Base-by-base conservation (phyloP, 2,888 invertebrate species). In the Xylophagus ater region DNA sequence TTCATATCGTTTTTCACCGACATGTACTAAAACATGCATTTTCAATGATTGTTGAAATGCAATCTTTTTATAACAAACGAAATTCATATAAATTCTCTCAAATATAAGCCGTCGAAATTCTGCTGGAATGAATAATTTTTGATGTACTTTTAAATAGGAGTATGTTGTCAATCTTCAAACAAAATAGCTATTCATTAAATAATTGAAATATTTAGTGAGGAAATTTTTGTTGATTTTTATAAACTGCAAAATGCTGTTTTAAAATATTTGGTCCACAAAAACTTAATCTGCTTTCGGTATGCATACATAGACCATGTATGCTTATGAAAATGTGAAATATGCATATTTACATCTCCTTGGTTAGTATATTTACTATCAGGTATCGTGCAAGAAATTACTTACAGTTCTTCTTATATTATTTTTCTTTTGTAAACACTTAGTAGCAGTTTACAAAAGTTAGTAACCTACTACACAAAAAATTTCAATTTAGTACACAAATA, bases 281-380 rank as follows among this genome's bases (percentile, higher is more conserved):
- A 6, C 40, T 26, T 35, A 42, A 32, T 7, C 40, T 42, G 26
- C 49, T 47, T 14, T 21, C 29, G 4, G 24, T 32, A 29, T 47
- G 47, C 19, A 21, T 19, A 21, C 43, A 38, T 14, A 26, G 37
- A 15, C 36, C 17, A n/a, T 33, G 45, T 44, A 9, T 47, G 36
- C 8, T 38, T 34, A 32, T 49, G 49, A 25, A 35, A 45, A 26
- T 47, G 45, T 9, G 43, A 41, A 17, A 47, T 36, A 34, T 49
- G 49, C 1, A 47, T 36, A 37, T 45, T 42, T 20, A 49, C 36
- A 44, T 49, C 47, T 7, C 43, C 44, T 26, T 42, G 43, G 25
- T 43, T 46, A 10, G 47, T 40, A 21, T 46, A 49, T 14, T 30
- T 34, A 19, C 46, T 47, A 10, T 40, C 31, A 20, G 47, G 47